These are phyloP conservation scores for Nycticorax nycticorax DNA, from an alignment of 2,113 vertebrate species.

Conservation along the genomic window DNA sequence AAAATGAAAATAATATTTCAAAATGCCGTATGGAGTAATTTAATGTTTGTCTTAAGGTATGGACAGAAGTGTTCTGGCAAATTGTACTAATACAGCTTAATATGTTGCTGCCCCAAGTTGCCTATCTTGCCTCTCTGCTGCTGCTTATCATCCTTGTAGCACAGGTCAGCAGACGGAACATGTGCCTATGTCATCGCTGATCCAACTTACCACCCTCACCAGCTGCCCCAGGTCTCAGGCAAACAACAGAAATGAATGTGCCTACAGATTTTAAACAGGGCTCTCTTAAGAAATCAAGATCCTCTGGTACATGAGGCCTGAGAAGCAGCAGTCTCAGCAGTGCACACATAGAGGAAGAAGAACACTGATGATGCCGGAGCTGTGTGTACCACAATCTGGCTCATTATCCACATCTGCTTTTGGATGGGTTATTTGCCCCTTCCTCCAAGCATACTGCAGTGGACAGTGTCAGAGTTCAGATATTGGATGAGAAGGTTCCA, in stretches of 20 bases:
- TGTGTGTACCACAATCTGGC: too few relatives aligned
- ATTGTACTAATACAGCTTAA: neutral
- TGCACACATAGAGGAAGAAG: neutral
- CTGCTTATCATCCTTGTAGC: neutral
- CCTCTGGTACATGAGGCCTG: fast-evolving
- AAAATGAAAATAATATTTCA: neutral
- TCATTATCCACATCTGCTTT: neutral
- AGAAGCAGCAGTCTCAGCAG: neutral
- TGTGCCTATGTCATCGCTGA: fast-evolving
- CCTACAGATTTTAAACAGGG: neutral
- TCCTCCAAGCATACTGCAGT: neutral
- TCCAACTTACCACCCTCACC: neutral
- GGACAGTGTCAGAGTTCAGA: neutral
- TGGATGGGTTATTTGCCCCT: neutral
- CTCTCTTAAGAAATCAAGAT: neutral
- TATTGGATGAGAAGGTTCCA: neutral
- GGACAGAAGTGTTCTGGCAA: neutral
- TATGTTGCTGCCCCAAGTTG: neutral
- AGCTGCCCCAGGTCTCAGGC: neutral
- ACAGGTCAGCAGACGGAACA: neutral
- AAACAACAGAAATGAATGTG: neutral
- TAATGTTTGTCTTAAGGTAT: neutral
- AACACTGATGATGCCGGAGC: neutral
- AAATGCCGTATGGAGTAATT: neutral
- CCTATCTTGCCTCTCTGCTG: neutral